Evolutionary conservation across 2,797 vertebrate species (phyloP).

Genomic region (Anableps anableps): DNA sequence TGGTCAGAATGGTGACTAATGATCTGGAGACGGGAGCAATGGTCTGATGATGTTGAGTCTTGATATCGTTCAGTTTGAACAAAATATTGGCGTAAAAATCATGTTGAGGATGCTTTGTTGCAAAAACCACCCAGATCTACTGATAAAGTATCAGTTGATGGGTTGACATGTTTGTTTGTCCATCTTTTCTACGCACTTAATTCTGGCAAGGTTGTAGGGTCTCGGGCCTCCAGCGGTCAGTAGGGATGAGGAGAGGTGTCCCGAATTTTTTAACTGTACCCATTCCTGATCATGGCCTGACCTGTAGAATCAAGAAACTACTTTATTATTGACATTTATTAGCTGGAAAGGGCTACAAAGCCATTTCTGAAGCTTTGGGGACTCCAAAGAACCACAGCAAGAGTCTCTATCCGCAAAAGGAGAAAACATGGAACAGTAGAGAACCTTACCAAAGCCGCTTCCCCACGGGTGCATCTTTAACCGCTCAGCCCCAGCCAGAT

Average conservation of each 20-base stretch:
- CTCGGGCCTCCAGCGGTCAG: too few relatives aligned
- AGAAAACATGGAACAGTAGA: too few relatives aligned
- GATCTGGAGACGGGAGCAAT: conserved; percentile 22
- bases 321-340: too few relatives aligned
- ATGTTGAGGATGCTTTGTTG: not conserved
- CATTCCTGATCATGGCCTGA: too few relatives aligned
- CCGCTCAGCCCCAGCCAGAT: too few relatives aligned
- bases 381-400: not conserved
- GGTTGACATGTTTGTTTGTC: not conserved
- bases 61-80: not conserved
- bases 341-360: too few relatives aligned
- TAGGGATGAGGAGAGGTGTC: too few relatives aligned
- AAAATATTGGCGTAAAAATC: not conserved
- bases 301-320: not conserved
- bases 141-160: not conserved
- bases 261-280: too few relatives aligned
- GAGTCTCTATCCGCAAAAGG: not conserved
- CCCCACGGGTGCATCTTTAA: too few relatives aligned
- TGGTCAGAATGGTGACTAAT: conserved; percentile 46
- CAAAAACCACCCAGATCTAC: not conserved
- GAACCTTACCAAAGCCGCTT: too few relatives aligned
- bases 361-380: too few relatives aligned
- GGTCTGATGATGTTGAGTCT: not conserved
- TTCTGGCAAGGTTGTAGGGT: not conserved
- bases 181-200: not conserved